phyloP scores from a whole-genome alignment of 2,113 vertebrate genomes.

The Gambusia holbrooki region DNA sequence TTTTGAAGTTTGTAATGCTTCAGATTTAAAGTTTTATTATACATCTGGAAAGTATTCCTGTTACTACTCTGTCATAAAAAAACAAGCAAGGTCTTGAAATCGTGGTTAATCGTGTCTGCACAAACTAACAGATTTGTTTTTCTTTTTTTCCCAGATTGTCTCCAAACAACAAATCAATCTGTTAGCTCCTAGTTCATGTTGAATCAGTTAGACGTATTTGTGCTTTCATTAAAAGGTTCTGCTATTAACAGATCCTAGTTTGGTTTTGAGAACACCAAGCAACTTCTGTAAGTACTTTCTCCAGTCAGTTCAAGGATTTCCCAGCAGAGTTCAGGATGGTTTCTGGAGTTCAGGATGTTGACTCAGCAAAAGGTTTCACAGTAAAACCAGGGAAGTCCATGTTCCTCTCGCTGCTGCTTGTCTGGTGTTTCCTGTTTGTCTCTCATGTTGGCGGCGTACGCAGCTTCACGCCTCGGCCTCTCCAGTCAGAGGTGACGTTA shows the following conservation, averaged over 20 bases:
- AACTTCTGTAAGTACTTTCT: accelerated
- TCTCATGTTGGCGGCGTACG: constrained; percentile 4
- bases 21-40: neutral
- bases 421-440: constrained; percentile 3
- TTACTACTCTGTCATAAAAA: neutral
- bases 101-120: neutral
- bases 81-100: neutral
- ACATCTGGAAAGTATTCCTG: neutral
- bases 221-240: neutral
- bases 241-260: too few relatives aligned
- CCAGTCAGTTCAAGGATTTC: neutral
- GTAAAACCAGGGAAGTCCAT: neutral
- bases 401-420: constrained; percentile 5
- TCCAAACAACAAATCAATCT: neutral
- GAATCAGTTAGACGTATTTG: neutral
- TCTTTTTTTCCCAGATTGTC: neutral
- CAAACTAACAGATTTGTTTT: neutral
- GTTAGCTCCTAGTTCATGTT: neutral
- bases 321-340: neutral
- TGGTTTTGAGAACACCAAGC: neutral
- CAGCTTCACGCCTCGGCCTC: constrained; percentile 23
- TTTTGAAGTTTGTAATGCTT: neutral
- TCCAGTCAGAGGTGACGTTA: neutral
- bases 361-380: neutral
- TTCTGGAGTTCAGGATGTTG: neutral